Conservation (phyloP, 2,888 invertebrate species). For the Dolomedes plantarius region DNA sequence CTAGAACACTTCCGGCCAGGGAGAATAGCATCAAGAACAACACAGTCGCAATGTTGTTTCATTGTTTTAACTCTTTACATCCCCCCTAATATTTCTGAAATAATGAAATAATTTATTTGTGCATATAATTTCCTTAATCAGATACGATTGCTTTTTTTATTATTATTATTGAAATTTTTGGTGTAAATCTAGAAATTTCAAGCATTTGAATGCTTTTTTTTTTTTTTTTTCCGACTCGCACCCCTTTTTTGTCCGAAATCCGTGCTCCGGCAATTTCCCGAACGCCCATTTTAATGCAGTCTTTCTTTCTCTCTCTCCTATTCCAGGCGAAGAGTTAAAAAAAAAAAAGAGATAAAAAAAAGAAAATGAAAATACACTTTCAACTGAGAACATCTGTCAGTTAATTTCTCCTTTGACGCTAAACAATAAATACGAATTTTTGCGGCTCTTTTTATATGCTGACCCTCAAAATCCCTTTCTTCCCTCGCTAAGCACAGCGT, state of each 20-base stretch:
- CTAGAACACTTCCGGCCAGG: too few species aligned
- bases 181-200: too few species aligned
- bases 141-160: neutral
- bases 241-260: neutral
- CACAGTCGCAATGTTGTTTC: too few species aligned
- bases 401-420: constrained; percentile 42
- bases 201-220: too few species aligned
- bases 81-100: too few species aligned
- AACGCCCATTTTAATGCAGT: constrained; percentile 1
- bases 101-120: too few species aligned
- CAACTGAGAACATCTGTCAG: constrained; percentile 29
- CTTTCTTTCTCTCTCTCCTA: neutral
- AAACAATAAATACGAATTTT: constrained; percentile 62
- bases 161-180: too few species aligned
- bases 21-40: too few species aligned
- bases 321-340: neutral
- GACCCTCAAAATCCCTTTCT: constrained; percentile 12
- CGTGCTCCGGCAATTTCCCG: neutral
- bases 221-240: too few species aligned
- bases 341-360: constrained; percentile 2
- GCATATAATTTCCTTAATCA: constrained; percentile 12
- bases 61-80: too few species aligned
- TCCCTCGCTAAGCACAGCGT: constrained; percentile 22
- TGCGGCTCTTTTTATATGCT: constrained; percentile 19
- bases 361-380: constrained; percentile 20